phyloP scores from a whole-genome alignment of 2,113 vertebrate species.

The Pseudorasbora parva region DNA sequence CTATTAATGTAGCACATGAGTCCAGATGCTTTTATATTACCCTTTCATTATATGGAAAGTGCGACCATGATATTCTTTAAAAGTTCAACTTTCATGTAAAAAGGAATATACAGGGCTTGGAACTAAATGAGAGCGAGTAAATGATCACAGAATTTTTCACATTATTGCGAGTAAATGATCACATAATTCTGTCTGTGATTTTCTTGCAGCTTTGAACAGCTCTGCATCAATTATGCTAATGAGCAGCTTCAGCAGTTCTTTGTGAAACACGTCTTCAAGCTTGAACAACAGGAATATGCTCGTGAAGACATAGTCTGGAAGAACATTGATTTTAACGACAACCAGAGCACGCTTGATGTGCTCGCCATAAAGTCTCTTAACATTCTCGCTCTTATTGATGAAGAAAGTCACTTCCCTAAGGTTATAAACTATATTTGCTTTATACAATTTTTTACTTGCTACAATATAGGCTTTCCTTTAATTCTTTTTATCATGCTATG shows the following conservation, averaged over 20 bases:
- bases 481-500: neutral
- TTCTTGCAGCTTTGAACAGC: conserved; percentile 91
- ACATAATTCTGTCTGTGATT: neutral
- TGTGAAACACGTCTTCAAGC: conserved; percentile 87
- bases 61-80: neutral
- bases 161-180: neutral
- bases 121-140: neutral
- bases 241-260: conserved; percentile 99
- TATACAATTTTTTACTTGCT: no score
- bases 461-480: neutral
- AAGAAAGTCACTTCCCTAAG: conserved; percentile 96
- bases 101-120: neutral
- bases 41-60: neutral
- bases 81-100: neutral
- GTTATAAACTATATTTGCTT: conserved; percentile 63
- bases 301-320: conserved; percentile 86
- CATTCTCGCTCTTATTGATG: conserved; percentile 91
- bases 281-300: conserved; percentile 92
- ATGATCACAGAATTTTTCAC: neutral
- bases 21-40: neutral
- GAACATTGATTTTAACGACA: conserved; percentile 87
- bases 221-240: conserved; percentile 97
- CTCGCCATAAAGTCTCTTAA: conserved; percentile 88
- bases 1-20: neutral
- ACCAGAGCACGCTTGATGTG: conserved; percentile 83